Evolutionary conservation across 2,888 invertebrate genomes (phyloP).

Genomic region (Microctonus brassicae): DNA sequence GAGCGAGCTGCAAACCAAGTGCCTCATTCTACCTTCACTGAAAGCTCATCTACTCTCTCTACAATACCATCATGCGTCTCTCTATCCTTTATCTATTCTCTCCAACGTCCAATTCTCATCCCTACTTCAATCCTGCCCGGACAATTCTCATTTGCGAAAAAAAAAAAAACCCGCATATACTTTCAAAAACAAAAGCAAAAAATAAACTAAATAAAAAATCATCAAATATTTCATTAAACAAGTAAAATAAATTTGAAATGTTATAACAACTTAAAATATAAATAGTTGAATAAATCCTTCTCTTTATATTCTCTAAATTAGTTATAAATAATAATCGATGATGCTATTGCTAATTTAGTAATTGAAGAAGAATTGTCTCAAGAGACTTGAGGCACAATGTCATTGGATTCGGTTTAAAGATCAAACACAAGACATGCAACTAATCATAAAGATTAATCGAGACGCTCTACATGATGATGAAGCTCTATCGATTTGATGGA

Average conservation of each 20-base stretch:
- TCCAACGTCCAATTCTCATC: background rate
- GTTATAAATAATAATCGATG: no score
- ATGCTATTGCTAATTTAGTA: no score
- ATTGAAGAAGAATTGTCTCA: background rate
- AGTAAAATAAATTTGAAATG: background rate
- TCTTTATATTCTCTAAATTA: no score
- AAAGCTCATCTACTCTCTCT: slow-evolving; percentile 13
- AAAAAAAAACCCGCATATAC: background rate
- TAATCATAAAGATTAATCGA: no score
- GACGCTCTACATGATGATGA: slow-evolving; percentile 22
- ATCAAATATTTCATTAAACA: background rate
- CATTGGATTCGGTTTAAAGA: background rate
- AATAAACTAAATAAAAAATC: background rate
- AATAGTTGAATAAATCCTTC: background rate
- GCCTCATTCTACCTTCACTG: slow-evolving; percentile 11
- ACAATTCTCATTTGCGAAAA: slow-evolving; percentile 14
- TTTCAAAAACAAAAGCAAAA: background rate
- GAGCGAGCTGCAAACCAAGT: slow-evolving; percentile 14
- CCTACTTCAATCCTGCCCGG: background rate
- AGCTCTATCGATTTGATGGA: background rate
- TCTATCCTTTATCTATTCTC: background rate
- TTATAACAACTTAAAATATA: background rate
- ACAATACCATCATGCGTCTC: background rate
- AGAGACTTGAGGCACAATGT: background rate
- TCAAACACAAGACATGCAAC: slow-evolving; percentile 7